These are phyloP conservation scores for Cossypha caffra DNA, from an alignment of 2,797 vertebrate species.

Conservation along the genomic window DNA sequence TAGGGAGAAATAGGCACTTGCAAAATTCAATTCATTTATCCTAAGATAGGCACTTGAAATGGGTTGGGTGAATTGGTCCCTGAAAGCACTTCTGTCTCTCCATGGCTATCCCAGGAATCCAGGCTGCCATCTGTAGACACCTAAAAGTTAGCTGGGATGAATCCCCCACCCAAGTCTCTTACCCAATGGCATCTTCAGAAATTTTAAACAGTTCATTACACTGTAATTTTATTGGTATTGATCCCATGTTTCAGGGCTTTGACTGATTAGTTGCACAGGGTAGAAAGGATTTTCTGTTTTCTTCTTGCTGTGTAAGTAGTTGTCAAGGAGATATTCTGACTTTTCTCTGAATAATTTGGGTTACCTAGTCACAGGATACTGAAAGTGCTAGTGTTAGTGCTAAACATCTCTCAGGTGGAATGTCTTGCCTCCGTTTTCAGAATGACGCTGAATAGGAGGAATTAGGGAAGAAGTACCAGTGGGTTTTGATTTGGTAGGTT, in stretches of 20 bases:
- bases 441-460: neutral
- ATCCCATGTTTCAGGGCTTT: neutral
- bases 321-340: neutral
- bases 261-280: neutral
- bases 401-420: neutral
- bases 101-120: neutral
- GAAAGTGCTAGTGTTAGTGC: neutral
- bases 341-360: neutral
- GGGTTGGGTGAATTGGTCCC: neutral
- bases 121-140: neutral
- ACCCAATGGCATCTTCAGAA: neutral
- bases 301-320: neutral
- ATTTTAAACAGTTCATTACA: neutral
- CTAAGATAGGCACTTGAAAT: constrained; percentile 5
- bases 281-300: neutral
- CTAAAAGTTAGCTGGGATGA: neutral
- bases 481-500: neutral
- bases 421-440: neutral
- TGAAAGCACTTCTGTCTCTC: neutral
- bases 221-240: neutral
- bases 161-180: neutral
- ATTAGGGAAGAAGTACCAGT: neutral
- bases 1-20: neutral
- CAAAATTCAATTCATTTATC: neutral
- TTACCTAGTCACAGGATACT: neutral